phyloP scores from a whole-genome alignment of 2,888 invertebrate species.

The Mesorhabditis belari region DNA sequence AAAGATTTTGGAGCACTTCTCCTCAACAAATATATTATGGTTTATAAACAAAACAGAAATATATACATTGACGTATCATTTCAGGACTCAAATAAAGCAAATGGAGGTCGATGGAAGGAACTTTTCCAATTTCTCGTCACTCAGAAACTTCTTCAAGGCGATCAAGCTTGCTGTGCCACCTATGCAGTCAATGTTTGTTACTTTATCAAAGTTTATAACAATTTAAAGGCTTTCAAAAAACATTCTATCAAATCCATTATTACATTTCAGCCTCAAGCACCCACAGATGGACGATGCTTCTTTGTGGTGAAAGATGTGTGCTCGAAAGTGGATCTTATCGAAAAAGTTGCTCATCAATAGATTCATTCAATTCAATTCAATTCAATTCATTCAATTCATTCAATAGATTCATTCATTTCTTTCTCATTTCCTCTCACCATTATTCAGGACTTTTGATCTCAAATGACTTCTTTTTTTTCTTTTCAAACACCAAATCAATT shows the following conservation, averaged over 20 bases:
- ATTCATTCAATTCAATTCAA: too few relatives aligned
- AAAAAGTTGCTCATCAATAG: too few relatives aligned
- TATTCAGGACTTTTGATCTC: too few relatives aligned
- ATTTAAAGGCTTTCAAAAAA: too few relatives aligned
- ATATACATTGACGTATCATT: neutral
- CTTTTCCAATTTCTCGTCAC: neutral
- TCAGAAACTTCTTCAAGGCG: neutral
- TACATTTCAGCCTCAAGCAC: too few relatives aligned
- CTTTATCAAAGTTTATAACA: neutral
- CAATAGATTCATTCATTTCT: too few relatives aligned
- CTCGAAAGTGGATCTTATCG: neutral
- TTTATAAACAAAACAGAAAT: neutral
- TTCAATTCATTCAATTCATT: too few relatives aligned
- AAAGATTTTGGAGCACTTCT: neutral
- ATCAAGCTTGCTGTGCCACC: neutral
- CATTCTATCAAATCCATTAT: too few relatives aligned
- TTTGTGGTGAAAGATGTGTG: neutral
- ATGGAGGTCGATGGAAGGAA: neutral
- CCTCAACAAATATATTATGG: neutral
- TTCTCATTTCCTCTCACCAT: too few relatives aligned
- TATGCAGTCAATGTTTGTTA: neutral
- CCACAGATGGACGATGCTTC: too few relatives aligned
- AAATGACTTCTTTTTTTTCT: too few relatives aligned
- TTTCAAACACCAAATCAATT: too few relatives aligned
- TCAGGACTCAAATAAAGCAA: neutral